Conservation (phyloP, 2,113 vertebrate species). For the Phalacrocorax pelagicus region DNA sequence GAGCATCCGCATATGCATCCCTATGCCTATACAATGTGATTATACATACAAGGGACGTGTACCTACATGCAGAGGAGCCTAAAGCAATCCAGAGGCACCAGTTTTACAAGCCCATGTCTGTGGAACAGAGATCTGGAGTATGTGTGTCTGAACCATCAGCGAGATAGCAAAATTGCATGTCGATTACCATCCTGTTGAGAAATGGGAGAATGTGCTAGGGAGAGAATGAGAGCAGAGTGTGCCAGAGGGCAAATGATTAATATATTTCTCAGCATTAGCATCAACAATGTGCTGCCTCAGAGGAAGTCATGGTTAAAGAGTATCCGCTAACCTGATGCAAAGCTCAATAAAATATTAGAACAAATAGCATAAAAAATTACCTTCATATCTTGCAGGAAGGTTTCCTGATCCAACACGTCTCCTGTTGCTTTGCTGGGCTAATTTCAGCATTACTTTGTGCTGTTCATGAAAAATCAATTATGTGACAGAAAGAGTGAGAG, state of each 20-base stretch:
- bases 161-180: background rate
- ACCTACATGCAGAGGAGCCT: background rate
- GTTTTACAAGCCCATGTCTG: background rate
- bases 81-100: background rate
- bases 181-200: constrained; percentile 23
- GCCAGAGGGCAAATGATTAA: constrained; percentile 60
- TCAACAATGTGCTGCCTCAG: constrained; percentile 47
- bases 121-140: constrained; percentile 23
- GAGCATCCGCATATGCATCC: background rate
- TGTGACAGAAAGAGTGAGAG: constrained; percentile 20
- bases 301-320: constrained; percentile 49
- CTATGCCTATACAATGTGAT: background rate
- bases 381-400: constrained; percentile 23
- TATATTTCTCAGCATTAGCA: constrained; percentile 34
- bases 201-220: background rate
- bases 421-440: constrained; percentile 12
- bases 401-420: background rate
- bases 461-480: constrained; percentile 60
- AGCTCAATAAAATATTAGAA: constrained; percentile 48
- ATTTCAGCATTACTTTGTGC: constrained; percentile 27
- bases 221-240: background rate
- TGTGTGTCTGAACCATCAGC: background rate
- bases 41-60: background rate
- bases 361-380: constrained; percentile 55
- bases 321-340: constrained; percentile 32